A percentile compares a stretch with the other conserved stretches of the same genome.
phyloP scores from a whole-genome alignment of 2,797 vertebrate genomes.

The Iguana delicatissima region DNA sequence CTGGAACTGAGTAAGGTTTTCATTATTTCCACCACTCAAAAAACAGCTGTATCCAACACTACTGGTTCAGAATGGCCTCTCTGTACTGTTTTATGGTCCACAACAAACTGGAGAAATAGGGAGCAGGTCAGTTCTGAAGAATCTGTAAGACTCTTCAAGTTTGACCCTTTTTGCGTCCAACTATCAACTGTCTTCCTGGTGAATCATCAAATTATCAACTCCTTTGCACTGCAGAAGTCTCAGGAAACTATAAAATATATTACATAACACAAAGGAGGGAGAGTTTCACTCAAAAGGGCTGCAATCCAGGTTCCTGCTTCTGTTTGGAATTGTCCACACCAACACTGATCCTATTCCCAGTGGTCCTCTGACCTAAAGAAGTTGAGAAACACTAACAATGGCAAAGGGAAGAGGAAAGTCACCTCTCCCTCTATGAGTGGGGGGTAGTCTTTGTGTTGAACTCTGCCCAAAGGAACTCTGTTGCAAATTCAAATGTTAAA shows the following conservation, averaged over 20 bases:
- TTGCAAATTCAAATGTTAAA: no score
- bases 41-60: background rate
- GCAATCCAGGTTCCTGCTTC: no score
- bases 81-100: background rate
- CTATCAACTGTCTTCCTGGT: no score
- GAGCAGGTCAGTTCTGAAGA: no score
- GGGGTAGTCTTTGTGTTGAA: background rate
- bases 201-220: no score
- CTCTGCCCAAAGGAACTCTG: background rate
- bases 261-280: no score
- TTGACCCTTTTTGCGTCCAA: no score
- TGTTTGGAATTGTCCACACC: no score
- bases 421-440: background rate
- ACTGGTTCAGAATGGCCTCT: background rate
- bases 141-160: no score
- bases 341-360: background rate
- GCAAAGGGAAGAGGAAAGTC: background rate
- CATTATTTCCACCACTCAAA: background rate
- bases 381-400: background rate
- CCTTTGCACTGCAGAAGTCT: no score
- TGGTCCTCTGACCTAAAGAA: background rate
- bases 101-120: no score
- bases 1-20: background rate
- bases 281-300: background rate
- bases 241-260: no score